phyloP scores from a whole-genome alignment of 2,113 vertebrate species.

The Paradisaea rubra region DNA sequence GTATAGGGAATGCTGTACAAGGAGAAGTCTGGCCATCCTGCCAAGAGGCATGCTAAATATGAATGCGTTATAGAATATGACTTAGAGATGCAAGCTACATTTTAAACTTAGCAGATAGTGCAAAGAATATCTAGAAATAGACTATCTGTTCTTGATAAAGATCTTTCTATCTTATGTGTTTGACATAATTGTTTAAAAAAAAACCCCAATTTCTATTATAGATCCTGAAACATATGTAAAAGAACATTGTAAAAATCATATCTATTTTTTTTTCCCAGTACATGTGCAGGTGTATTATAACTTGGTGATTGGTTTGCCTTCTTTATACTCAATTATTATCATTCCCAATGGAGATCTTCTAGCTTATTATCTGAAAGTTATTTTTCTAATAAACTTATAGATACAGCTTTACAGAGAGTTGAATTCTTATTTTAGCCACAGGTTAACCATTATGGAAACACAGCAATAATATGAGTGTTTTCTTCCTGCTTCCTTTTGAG shows the following conservation, averaged over 20 bases:
- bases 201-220: rapidly evolving
- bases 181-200: not conserved
- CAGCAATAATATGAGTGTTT: not conserved
- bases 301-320: not conserved
- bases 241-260: not conserved
- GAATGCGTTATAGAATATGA: not conserved
- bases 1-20: not conserved
- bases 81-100: not conserved
- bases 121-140: not conserved
- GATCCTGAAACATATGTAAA: not conserved
- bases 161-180: not conserved
- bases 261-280: not conserved
- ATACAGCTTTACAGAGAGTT: not conserved
- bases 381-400: not conserved
- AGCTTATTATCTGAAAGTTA: not conserved
- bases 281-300: not conserved
- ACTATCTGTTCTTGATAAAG: not conserved
- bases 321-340: not conserved
- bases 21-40: not conserved
- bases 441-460: not conserved
- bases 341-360: not conserved
- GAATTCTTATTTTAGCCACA: not conserved
- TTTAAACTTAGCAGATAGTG: not conserved
- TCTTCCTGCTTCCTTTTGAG: not conserved
- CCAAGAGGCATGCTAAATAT: not conserved